phyloP scores from a whole-genome alignment of 2,797 vertebrate species.

The Enteromius unitaeniatus region DNA sequence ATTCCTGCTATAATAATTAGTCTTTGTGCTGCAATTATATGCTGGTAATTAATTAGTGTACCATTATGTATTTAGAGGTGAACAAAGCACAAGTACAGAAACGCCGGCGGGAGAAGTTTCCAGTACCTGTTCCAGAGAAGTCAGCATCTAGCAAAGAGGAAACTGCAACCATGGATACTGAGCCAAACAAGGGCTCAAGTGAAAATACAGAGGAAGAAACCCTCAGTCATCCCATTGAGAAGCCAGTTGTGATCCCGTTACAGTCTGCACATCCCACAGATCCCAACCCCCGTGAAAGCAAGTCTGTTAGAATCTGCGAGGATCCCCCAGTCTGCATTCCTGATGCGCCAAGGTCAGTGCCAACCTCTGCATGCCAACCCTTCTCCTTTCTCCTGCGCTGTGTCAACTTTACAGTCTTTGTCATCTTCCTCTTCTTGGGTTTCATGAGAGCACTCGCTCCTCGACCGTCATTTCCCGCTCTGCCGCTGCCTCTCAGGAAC shows the following conservation, averaged over 20 bases:
- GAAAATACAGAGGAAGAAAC: background rate
- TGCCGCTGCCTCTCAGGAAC: slow-evolving; percentile 65
- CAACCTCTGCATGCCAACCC: slow-evolving; percentile 68
- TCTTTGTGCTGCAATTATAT: too few relatives aligned
- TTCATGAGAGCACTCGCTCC: slow-evolving; percentile 73
- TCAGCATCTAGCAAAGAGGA: slow-evolving; percentile 4
- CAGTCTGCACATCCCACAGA: slow-evolving; percentile 38
- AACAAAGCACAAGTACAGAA: slow-evolving; percentile 73
- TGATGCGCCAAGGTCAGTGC: slow-evolving; percentile 82
- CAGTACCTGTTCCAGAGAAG: slow-evolving; percentile 62
- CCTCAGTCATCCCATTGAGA: slow-evolving; percentile 29
- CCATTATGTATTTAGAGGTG: slow-evolving; percentile 72
- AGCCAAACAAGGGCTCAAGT: slow-evolving; percentile 4
- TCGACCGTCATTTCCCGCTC: slow-evolving; percentile 67
- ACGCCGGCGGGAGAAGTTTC: slow-evolving; percentile 85
- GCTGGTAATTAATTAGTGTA: slow-evolving; percentile 2
- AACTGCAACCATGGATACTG: slow-evolving; percentile 21
- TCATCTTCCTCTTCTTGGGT: slow-evolving; percentile 75
- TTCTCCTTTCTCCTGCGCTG: slow-evolving; percentile 73
- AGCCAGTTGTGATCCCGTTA: background rate
- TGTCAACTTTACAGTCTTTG: slow-evolving; percentile 74
- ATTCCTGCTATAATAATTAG: background rate
- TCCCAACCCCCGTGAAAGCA: slow-evolving; percentile 65
- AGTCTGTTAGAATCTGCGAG: slow-evolving; percentile 77
- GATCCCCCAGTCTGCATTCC: slow-evolving; percentile 65